Evolutionary conservation across 92 coral and sea anemone species (phyloP).

Genomic region (Galaxea fascicularis): DNA sequence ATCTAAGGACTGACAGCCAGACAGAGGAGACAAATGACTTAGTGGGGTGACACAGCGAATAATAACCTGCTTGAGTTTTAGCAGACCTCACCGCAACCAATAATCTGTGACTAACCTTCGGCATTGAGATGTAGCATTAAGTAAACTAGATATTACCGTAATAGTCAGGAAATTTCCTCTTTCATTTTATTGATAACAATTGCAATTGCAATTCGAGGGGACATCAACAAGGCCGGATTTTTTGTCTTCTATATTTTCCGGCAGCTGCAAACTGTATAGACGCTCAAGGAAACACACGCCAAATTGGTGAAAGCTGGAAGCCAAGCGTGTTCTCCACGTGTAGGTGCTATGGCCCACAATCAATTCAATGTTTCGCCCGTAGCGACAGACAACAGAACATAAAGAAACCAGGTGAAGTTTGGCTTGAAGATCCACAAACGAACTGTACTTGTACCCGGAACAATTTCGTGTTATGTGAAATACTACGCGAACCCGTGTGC

Average conservation of each 20-base stretch:
- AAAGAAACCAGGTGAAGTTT: conserved; percentile 17
- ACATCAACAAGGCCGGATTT: not conserved
- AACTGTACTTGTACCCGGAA: not conserved
- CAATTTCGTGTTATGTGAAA: not conserved
- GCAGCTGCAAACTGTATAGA: not conserved
- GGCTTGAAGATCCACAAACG: conserved; percentile 7
- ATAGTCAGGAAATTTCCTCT: not conserved
- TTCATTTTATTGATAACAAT: not conserved
- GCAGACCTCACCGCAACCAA: too few relatives aligned
- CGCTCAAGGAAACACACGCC: not conserved
- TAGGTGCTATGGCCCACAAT: not conserved
- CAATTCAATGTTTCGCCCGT: not conserved
- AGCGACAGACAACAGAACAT: not conserved
- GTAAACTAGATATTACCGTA: too few relatives aligned
- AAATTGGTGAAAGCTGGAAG: conserved; percentile 37
- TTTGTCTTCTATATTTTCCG: not conserved
- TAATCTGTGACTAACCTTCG: too few relatives aligned
- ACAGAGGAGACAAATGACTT: too few relatives aligned
- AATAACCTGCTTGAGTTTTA: not conserved
- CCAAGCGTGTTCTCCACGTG: not conserved
- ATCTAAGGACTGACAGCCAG: not conserved
- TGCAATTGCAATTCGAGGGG: not conserved
- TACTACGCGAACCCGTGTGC: conserved; percentile 11
- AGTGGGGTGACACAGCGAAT: not conserved
- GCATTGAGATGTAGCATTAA: too few relatives aligned